Evolutionary conservation across 2,888 invertebrate species (phyloP).

Genomic region (Amphipoea oculea): DNA sequence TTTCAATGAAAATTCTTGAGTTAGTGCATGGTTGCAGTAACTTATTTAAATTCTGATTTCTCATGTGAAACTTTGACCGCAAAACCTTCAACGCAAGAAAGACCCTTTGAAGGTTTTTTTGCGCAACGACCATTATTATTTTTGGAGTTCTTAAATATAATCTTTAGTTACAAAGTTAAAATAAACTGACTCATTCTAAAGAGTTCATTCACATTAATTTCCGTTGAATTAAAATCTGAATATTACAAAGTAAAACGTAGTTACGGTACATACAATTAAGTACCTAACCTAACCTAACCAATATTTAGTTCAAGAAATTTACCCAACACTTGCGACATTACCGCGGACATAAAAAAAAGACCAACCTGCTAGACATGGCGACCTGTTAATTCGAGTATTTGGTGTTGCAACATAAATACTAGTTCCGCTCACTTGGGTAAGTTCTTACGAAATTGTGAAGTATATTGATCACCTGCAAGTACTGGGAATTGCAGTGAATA

Average conservation of each 20-base stretch:
- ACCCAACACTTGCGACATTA: conserved; percentile 15
- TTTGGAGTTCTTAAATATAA: background rate
- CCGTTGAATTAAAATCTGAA: background rate
- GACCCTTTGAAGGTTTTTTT: background rate
- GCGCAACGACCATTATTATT: background rate
- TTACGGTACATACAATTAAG: background rate
- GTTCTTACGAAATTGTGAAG: conserved; percentile 34
- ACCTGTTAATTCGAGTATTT: conserved; percentile 38
- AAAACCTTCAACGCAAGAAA: background rate
- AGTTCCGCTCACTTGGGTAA: conserved; percentile 45
- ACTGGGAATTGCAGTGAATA: conserved; percentile 1
- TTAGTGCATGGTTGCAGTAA: background rate
- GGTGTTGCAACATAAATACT: conserved; percentile 42
- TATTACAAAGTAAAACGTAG: background rate
- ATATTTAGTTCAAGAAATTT: background rate
- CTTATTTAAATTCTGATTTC: background rate
- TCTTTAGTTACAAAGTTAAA: background rate
- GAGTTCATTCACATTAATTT: conserved; percentile 3
- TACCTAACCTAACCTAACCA: background rate
- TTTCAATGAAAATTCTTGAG: no score
- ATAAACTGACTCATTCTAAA: background rate
- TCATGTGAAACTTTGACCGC: background rate
- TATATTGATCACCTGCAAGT: conserved; percentile 25
- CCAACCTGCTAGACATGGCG: conserved; percentile 10
- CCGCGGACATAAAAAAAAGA: conserved; percentile 5